Percentiles rank a stretch among this genome's conserved stretches.
Evolutionary conservation across 2,113 vertebrate genomes (phyloP).

Genomic region (Eclectus roratus): DNA sequence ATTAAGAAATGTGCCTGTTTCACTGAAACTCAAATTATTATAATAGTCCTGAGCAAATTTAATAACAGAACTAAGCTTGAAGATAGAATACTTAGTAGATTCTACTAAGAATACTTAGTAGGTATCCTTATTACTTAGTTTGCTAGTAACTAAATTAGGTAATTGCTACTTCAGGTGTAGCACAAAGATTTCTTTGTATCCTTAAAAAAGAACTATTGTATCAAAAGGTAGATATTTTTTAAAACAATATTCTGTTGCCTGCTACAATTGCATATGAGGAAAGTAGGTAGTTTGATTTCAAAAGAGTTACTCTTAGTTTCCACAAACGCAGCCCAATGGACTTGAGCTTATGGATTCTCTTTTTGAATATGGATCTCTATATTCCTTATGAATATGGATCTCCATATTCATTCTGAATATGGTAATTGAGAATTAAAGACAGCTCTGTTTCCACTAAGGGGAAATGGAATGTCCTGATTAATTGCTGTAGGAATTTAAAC

Average conservation of each 20-base stretch:
- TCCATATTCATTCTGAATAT: not conserved
- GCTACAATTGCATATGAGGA: not conserved
- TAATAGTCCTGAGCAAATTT: not conserved
- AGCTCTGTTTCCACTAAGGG: not conserved
- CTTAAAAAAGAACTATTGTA: not conserved
- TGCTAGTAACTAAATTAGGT: not conserved
- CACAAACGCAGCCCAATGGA: not conserved
- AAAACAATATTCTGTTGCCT: not conserved
- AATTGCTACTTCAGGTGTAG: not conserved
- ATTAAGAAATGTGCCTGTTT: not conserved
- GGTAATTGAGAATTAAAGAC: not conserved
- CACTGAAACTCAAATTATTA: not conserved
- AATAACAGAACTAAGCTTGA: not conserved
- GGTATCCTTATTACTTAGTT: not conserved
- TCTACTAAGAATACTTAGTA: not conserved
- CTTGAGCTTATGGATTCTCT: not conserved
- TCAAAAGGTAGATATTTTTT: not conserved
- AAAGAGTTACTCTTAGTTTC: not conserved
- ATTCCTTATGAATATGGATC: not conserved
- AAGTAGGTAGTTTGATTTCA: not conserved
- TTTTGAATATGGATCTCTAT: not conserved
- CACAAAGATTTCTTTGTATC: not conserved
- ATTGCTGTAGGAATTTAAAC: not conserved
- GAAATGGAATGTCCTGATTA: not conserved
- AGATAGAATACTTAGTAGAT: not conserved